A percentile compares a stretch with the other conserved stretches of the same genome.
These are phyloP conservation scores for Rotaria socialis DNA, from an alignment of 2,888 invertebrate species.

Conservation along the genomic window DNA sequence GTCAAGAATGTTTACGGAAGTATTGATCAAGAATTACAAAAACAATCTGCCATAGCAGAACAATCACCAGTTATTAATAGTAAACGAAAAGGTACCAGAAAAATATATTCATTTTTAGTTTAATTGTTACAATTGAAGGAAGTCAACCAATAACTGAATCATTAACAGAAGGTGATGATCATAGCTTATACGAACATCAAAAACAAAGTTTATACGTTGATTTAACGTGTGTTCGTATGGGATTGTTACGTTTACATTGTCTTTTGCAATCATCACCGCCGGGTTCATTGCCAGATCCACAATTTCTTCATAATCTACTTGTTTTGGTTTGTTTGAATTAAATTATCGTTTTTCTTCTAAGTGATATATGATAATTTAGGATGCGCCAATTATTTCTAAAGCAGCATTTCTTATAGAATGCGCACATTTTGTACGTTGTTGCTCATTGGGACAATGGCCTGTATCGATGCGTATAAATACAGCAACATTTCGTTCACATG, in stretches of 20 bases:
- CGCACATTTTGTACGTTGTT: conserved; percentile 89
- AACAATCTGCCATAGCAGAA: background rate
- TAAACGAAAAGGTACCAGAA: background rate
- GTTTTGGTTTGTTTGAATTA: conserved; percentile 72
- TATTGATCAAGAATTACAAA: background rate
- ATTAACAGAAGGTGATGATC: background rate
- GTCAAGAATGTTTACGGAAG: background rate
- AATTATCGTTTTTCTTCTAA: background rate
- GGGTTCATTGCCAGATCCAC: conserved; percentile 90
- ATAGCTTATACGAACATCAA: background rate
- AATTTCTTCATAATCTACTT: conserved; percentile 83
- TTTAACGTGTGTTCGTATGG: conserved; percentile 67
- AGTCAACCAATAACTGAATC: background rate
- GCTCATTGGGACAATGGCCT: conserved; percentile 97
- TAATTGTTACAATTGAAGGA: no score
- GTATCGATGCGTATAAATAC: conserved; percentile 77
- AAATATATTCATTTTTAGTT: background rate
- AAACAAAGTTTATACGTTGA: conserved; percentile 39
- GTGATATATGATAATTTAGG: conserved; percentile 63
- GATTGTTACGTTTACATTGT: conserved; percentile 82
- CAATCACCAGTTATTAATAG: background rate
- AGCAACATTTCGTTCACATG: conserved; percentile 24
- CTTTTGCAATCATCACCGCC: conserved; percentile 89
- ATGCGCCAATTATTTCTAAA: conserved; percentile 85
- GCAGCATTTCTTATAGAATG: conserved; percentile 89